Conservation (phyloP, 2,113 vertebrate species). For the Pimephales promelas region DNA sequence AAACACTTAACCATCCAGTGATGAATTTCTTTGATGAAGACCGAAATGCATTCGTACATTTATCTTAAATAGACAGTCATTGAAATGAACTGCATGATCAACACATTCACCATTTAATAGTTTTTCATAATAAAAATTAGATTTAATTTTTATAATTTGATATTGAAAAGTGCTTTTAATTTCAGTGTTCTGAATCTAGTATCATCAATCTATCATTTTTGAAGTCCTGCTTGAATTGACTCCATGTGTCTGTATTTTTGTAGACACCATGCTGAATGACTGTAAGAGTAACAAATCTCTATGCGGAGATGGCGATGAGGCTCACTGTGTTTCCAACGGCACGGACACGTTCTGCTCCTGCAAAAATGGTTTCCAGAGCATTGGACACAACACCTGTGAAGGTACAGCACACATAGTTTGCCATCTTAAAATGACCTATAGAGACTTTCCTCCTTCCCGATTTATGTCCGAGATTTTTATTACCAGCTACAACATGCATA, state of each 20-base stretch:
- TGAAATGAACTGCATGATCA: neutral
- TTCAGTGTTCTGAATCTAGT: too few relatives aligned
- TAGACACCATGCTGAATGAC: conserved; percentile 86
- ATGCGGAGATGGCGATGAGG: conserved; percentile 86
- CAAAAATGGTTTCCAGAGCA: conserved; percentile 88
- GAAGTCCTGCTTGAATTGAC: neutral
- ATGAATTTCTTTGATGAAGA: too few relatives aligned
- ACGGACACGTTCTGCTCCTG: conserved; percentile 89
- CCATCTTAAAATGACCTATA: neutral
- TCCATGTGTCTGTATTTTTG: accelerated
- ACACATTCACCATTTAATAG: neutral
- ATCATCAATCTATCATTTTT: too few relatives aligned
- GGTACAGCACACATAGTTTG: conserved; percentile 70
- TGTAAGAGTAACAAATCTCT: conserved; percentile 84
- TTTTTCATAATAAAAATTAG: neutral
- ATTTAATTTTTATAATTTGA: neutral
- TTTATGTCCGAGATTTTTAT: neutral
- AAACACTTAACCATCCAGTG: too few relatives aligned
- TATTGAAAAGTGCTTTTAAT: neutral
- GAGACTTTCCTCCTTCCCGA: neutral
- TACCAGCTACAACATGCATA: neutral
- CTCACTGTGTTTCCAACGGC: conserved; percentile 80
- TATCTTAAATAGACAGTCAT: neutral
- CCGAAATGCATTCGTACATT: too few relatives aligned
- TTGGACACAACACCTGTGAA: conserved; percentile 83